phyloP scores from a whole-genome alignment of 2,888 invertebrate genomes.

The Orchesellides sinensis region DNA sequence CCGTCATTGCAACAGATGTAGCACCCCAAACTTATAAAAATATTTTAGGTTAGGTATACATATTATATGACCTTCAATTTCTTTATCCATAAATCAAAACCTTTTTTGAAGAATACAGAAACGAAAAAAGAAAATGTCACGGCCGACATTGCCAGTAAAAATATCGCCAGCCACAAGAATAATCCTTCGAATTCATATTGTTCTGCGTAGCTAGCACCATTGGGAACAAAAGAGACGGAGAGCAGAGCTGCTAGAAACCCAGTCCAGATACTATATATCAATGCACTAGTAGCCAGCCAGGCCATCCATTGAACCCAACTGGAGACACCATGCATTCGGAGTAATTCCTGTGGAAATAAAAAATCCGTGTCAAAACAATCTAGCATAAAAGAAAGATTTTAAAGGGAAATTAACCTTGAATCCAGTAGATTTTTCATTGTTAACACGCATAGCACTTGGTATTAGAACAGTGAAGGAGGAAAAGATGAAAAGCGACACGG shows the following conservation, averaged over 20 bases:
- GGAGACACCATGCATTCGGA: constrained; percentile 34
- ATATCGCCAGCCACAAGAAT: neutral
- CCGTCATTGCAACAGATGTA: neutral
- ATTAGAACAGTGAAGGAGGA: neutral
- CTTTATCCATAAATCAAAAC: neutral
- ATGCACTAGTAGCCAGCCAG: neutral
- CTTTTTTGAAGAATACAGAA: neutral
- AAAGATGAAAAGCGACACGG: neutral
- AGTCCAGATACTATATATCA: constrained; percentile 15
- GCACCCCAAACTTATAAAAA: neutral
- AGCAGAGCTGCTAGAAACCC: neutral
- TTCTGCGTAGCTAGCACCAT: neutral
- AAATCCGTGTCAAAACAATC: too few relatives aligned
- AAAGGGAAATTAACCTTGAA: too few relatives aligned
- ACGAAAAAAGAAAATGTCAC: neutral
- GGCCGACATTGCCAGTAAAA: neutral
- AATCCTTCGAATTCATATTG: neutral
- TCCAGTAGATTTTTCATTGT: neutral
- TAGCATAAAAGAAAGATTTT: too few relatives aligned
- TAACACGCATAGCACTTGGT: neutral
- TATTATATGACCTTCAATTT: neutral
- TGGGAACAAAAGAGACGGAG: neutral
- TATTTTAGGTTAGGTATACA: neutral
- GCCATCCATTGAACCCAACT: constrained; percentile 10
- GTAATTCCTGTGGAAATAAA: constrained; percentile 10